Percentiles rank a stretch among this genome's conserved stretches.
These are phyloP conservation scores for Calyptommatus sinebrachiatus DNA, from an alignment of 2,113 vertebrate genomes.

Conservation along the genomic window DNA sequence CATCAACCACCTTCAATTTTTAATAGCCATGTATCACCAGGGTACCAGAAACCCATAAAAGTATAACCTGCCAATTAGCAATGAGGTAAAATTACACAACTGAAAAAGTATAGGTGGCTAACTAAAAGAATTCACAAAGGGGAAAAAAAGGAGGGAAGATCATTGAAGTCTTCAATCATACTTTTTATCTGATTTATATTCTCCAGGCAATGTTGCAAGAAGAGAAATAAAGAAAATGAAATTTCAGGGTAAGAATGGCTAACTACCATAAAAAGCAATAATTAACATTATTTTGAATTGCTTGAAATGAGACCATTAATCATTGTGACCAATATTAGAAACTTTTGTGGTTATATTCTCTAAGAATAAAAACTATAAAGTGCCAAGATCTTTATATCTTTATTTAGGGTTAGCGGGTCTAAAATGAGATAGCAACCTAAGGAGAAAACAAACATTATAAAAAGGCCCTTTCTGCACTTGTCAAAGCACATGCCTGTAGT, in stretches of 20 bases:
- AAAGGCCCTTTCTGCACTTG: too few relatives aligned
- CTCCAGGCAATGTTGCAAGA: not conserved
- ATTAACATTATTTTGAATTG: not conserved
- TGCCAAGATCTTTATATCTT: too few relatives aligned
- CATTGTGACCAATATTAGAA: not conserved
- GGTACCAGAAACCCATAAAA: constrained; percentile 84
- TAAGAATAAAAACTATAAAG: too few relatives aligned
- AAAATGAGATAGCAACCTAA: too few relatives aligned
- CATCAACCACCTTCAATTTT: constrained; percentile 83
- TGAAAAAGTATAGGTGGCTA: constrained; percentile 67
- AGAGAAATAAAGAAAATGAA: not conserved
- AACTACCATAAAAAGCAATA: not conserved
- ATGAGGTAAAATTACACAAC: constrained; percentile 70
- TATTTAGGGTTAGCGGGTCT: too few relatives aligned
- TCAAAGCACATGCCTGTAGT: too few relatives aligned
- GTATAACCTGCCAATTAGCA: constrained; percentile 82
- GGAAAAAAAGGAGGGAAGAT: constrained; percentile 60
- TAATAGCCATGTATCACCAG: constrained; percentile 79
- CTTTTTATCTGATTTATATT: constrained; percentile 37
- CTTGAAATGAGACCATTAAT: not conserved
- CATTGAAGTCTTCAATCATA: constrained; percentile 27
- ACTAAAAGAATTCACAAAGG: constrained; percentile 65
- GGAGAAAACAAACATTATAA: too few relatives aligned
- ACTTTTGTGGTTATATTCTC: too few relatives aligned
- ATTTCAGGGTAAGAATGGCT: not conserved